These are phyloP conservation scores for Trachelus troglodyta DNA, from an alignment of 2,888 invertebrate species.

Conservation along the genomic window DNA sequence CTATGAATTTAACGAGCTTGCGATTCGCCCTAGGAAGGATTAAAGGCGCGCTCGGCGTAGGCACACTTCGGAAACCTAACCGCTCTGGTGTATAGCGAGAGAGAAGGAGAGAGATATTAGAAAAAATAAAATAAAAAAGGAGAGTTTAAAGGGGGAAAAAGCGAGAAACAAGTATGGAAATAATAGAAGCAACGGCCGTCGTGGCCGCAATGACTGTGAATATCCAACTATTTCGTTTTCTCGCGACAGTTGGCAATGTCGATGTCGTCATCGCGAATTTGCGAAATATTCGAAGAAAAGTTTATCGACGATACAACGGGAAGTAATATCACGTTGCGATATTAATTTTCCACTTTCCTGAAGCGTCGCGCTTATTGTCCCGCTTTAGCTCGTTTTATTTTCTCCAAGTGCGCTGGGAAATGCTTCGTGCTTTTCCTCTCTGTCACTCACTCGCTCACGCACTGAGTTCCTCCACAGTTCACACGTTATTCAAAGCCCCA, in stretches of 20 bases:
- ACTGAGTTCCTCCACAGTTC: neutral
- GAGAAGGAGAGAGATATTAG: neutral
- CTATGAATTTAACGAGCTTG: neutral
- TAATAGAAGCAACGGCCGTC: neutral
- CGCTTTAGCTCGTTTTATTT: conserved; percentile 2
- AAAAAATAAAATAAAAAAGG: neutral
- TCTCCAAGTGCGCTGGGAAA: neutral
- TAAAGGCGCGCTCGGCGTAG: neutral
- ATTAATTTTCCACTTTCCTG: conserved; percentile 12
- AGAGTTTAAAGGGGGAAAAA: neutral
- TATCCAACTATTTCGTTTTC: neutral
- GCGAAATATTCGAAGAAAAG: neutral
- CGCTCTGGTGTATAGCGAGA: neutral
- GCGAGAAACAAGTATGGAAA: neutral
- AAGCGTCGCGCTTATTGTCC: conserved; percentile 8
- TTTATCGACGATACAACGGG: neutral
- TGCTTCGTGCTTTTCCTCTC: neutral
- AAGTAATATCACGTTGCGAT: neutral
- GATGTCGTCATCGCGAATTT: neutral
- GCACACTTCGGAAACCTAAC: neutral
- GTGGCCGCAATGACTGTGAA: neutral
- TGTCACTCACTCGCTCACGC: neutral
- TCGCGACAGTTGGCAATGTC: neutral
- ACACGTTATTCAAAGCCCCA: conserved; percentile 25
- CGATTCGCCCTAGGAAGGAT: neutral